A percentile compares a stretch with the other conserved stretches of the same genome.
These are phyloP conservation scores for Tryphoninae sp. DNA, from an alignment of 2,888 invertebrate genomes.

Conservation along the genomic window DNA sequence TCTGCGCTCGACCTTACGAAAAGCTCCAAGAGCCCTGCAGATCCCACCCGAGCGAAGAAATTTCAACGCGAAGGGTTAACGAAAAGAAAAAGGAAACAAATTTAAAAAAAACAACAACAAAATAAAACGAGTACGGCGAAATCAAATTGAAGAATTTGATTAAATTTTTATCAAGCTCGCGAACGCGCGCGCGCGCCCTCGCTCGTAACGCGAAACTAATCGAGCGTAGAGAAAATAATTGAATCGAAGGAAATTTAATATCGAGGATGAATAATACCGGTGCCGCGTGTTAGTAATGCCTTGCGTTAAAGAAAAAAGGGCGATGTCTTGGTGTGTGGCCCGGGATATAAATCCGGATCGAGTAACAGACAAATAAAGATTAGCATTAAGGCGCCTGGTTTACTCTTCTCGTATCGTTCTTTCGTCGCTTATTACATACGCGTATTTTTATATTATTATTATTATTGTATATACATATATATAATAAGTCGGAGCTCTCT, in stretches of 20 bases:
- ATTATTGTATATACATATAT: not conserved
- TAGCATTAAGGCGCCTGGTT: slow-evolving; percentile 57
- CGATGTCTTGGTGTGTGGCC: slow-evolving; percentile 59
- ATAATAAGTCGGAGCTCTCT: slow-evolving; percentile 49
- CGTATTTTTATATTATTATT: not conserved
- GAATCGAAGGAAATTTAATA: slow-evolving; percentile 57
- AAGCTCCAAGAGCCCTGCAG: not conserved
- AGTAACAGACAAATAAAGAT: slow-evolving; percentile 63
- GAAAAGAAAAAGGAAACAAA: slow-evolving; percentile 15
- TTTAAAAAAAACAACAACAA: slow-evolving; percentile 15
- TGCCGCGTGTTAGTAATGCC: slow-evolving; percentile 7
- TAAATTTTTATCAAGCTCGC: slow-evolving; percentile 35
- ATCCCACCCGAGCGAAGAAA: not conserved
- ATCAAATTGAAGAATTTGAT: slow-evolving; percentile 49
- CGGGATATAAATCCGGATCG: slow-evolving; percentile 62
- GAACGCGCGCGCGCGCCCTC: not conserved
- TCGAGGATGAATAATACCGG: slow-evolving; percentile 9
- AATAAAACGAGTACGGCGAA: slow-evolving; percentile 21
- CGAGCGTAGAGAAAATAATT: slow-evolving; percentile 30
- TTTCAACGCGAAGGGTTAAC: not conserved
- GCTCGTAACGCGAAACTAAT: slow-evolving; percentile 41
- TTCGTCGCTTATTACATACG: not conserved
- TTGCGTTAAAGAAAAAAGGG: slow-evolving; percentile 26
- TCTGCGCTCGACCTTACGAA: not conserved
- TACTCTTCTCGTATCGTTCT: slow-evolving; percentile 28